These are phyloP conservation scores for Somateria mollissima DNA, from an alignment of 2,797 vertebrate species.

Conservation along the genomic window DNA sequence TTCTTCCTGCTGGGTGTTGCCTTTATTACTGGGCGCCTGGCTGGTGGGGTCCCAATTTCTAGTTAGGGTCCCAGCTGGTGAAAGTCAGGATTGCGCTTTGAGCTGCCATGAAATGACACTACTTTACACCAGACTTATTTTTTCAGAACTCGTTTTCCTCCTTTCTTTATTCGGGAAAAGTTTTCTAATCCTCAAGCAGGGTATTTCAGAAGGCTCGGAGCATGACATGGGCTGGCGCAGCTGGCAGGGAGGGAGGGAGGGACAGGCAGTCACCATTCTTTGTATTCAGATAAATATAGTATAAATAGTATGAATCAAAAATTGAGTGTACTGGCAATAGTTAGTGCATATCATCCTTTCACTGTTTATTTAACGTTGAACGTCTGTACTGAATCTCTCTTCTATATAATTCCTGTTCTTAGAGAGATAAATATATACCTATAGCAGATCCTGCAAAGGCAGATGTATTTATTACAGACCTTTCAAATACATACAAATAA, in stretches of 20 bases:
- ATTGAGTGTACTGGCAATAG: background rate
- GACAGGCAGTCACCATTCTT: background rate
- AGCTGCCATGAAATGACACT: background rate
- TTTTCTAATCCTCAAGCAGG: background rate
- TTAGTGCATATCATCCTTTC: background rate
- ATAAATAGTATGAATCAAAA: background rate
- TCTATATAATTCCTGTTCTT: background rate
- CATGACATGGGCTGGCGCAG: no score
- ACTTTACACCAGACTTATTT: background rate
- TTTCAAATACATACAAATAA: slow-evolving; percentile 2
- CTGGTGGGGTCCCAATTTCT: background rate
- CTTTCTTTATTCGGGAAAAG: background rate
- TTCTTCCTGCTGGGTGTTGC: background rate
- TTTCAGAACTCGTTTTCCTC: rapidly evolving
- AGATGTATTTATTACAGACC: background rate
- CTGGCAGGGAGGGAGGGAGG: background rate
- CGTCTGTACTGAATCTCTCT: background rate
- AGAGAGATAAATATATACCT: background rate
- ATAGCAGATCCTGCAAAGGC: background rate
- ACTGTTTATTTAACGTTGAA: background rate
- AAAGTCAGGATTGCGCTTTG: background rate
- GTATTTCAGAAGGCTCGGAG: background rate
- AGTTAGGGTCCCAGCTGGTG: background rate
- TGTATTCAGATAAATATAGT: background rate
- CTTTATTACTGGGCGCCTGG: background rate